phyloP scores from a whole-genome alignment of 2,113 vertebrate species.

The Accipiter cooperii region DNA sequence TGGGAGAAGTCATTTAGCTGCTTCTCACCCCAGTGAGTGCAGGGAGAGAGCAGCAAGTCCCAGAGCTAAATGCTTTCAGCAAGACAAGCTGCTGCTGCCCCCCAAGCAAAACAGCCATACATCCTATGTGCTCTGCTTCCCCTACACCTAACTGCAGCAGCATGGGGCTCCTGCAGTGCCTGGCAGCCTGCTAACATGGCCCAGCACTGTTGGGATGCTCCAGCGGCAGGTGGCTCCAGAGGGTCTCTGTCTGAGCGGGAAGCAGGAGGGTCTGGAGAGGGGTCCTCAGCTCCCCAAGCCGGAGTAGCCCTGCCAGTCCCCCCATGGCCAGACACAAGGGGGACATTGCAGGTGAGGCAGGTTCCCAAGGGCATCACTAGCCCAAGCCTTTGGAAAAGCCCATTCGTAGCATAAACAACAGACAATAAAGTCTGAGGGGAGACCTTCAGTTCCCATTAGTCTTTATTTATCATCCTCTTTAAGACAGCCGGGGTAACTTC shows the following conservation, averaged over 20 bases:
- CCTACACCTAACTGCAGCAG: background rate
- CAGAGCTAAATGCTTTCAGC: background rate
- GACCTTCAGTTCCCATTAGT: background rate
- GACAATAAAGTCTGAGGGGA: background rate
- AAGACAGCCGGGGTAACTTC: background rate
- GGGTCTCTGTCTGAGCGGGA: background rate
- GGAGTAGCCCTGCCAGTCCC: background rate
- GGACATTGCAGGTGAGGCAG: background rate
- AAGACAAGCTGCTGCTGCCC: background rate
- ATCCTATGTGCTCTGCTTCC: background rate
- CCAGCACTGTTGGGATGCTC: background rate
- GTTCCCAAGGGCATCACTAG: background rate
- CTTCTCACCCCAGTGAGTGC: background rate
- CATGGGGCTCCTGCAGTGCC: accelerated
- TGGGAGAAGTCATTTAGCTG: background rate
- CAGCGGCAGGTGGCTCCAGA: background rate
- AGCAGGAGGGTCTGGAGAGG: background rate
- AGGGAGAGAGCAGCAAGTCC: background rate
- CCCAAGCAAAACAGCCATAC: background rate
- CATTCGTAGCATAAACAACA: background rate
- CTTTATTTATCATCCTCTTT: background rate
- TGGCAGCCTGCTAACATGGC: background rate
- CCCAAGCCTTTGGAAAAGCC: background rate
- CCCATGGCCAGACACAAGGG: background rate
- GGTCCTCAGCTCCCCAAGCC: background rate